These are phyloP conservation scores for Drosophila flavopinicola DNA, from an alignment of 2,888 invertebrate species.

Conservation along the genomic window DNA sequence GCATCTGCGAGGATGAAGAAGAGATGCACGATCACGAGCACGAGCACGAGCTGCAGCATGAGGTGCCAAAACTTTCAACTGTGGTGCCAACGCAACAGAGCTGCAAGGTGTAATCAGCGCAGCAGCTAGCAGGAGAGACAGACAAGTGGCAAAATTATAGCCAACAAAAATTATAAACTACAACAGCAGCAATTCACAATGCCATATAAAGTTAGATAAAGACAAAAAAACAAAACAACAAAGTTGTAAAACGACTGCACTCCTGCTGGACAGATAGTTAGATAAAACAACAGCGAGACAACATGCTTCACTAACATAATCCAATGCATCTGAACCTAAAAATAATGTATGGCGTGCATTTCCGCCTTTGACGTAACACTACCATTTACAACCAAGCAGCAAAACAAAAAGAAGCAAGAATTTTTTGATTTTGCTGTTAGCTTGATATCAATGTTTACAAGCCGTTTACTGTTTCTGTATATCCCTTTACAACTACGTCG, in stretches of 20 bases:
- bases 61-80: slow-evolving; percentile 47
- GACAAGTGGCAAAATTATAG: slow-evolving; percentile 39
- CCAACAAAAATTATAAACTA: slow-evolving; percentile 30
- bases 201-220: slow-evolving; percentile 58
- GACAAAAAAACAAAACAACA: slow-evolving; percentile 33
- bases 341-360: slow-evolving; percentile 57
- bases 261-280: slow-evolving; percentile 32
- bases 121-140: slow-evolving; percentile 26
- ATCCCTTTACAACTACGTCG: slow-evolving; percentile 31
- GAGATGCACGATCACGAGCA: slow-evolving; percentile 80
- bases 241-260: slow-evolving; percentile 22
- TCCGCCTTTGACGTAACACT: slow-evolving; percentile 65
- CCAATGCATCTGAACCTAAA: slow-evolving; percentile 54
- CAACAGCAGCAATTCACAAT: slow-evolving; percentile 55
- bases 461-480: slow-evolving; percentile 33
- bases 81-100: slow-evolving; percentile 65
- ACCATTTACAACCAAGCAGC: slow-evolving; percentile 65
- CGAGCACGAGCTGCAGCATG: slow-evolving; percentile 74
- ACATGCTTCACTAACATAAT: slow-evolving; percentile 45
- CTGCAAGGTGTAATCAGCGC: slow-evolving; percentile 63
- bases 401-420: slow-evolving; percentile 28
- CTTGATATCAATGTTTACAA: slow-evolving; percentile 70
- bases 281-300: slow-evolving; percentile 37
- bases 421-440: slow-evolving; percentile 32
- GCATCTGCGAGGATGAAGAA: slow-evolving; percentile 85